Percentiles rank a stretch among this genome's conserved stretches.
Conservation (phyloP, 2,797 vertebrate species). For the Cheirogaleus major region DNA sequence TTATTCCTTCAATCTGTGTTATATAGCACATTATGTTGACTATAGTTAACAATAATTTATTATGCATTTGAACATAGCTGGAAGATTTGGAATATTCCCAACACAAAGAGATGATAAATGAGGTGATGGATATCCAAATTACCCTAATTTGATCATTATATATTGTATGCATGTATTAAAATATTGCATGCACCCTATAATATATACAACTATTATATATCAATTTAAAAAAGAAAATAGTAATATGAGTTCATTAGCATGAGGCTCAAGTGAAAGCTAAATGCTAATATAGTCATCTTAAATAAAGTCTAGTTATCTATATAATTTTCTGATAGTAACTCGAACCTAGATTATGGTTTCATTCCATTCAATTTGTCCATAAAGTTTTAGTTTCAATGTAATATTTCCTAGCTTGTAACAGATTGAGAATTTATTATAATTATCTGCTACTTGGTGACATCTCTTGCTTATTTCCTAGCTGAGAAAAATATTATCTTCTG, state of each 20-base stretch:
- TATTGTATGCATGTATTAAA: background rate
- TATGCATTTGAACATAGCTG: background rate
- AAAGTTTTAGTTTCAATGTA: background rate
- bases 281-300: background rate
- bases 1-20: background rate
- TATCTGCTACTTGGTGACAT: background rate
- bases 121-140: background rate
- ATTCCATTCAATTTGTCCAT: background rate
- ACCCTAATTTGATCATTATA: background rate
- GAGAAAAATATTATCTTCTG: background rate
- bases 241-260: background rate
- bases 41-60: background rate
- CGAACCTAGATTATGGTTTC: background rate
- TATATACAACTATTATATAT: background rate
- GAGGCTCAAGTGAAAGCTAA: background rate
- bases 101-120: background rate
- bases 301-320: background rate
- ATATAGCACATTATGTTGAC: background rate
- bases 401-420: background rate
- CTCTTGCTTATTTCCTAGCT: background rate
- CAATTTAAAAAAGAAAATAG: background rate
- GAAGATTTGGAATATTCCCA: background rate
- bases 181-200: background rate
- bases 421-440: background rate
- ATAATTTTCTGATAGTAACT: background rate